A percentile compares a stretch with the other conserved stretches of the same genome.
These are phyloP conservation scores for Parapsyche elsis DNA, from an alignment of 1,140 invertebrate species.

Conservation along the genomic window DNA sequence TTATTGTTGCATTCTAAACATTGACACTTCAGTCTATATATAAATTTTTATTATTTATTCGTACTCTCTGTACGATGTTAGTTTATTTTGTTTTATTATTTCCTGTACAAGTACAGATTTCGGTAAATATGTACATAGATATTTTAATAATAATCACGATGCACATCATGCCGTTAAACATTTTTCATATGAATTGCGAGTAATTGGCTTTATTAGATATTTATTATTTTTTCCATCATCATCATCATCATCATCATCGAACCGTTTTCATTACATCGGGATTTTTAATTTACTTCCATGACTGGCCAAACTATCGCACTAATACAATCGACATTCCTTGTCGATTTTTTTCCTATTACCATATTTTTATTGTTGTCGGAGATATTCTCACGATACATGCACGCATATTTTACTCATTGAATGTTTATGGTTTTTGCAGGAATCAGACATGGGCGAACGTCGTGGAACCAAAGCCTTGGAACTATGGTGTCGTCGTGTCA, in stretches of 20 bases:
- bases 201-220: slow-evolving; percentile 14
- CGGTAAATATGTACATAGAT: no score
- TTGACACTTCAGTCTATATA: no score
- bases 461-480: slow-evolving; percentile 89
- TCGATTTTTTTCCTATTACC: background rate
- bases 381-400: background rate
- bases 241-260: background rate
- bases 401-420: background rate
- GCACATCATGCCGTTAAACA: no score
- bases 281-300: slow-evolving; percentile 28
- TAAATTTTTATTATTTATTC: no score
- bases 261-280: slow-evolving; percentile 19
- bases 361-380: slow-evolving; percentile 5
- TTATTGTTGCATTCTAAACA: no score
- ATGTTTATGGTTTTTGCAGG: slow-evolving; percentile 36
- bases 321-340: slow-evolving; percentile 23
- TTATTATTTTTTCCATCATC: background rate
- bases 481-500: slow-evolving; percentile 87
- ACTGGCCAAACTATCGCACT: slow-evolving; percentile 1
- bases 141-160: no score
- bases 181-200: background rate
- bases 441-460: slow-evolving; percentile 78
- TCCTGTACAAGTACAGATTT: no score
- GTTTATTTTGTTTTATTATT: no score
- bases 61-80: no score